Evolutionary conservation across 2,888 invertebrate genomes (phyloP).

Genomic region (Junonia oenone): DNA sequence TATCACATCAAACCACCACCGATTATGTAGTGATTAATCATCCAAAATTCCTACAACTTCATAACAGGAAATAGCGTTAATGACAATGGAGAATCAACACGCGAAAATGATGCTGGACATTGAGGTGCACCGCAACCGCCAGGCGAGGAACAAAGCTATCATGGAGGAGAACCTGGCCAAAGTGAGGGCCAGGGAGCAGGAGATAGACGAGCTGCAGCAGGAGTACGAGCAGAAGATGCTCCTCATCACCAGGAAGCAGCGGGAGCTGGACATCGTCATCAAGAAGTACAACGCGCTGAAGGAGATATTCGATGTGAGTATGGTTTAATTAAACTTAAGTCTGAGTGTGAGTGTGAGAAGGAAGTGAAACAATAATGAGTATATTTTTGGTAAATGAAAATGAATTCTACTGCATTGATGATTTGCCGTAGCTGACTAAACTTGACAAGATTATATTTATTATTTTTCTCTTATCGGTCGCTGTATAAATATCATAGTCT

Average conservation of each 20-base stretch:
- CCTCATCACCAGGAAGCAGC: constrained; percentile 54
- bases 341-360: too few species aligned
- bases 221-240: constrained; percentile 51
- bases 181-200: constrained; percentile 55
- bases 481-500: too few species aligned
- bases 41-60: background rate
- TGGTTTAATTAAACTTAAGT: too few species aligned
- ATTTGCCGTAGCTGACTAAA: too few species aligned
- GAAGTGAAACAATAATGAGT: too few species aligned
- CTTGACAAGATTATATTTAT: too few species aligned
- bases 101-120: constrained; percentile 79
- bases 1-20: too few species aligned
- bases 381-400: too few species aligned
- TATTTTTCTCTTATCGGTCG: too few species aligned
- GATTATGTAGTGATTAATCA: too few species aligned
- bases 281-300: constrained; percentile 48
- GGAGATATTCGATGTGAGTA: constrained; percentile 29
- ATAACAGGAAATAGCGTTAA: constrained; percentile 73
- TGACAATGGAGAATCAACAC: constrained; percentile 78
- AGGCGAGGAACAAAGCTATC: constrained; percentile 49
- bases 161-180: constrained; percentile 50
- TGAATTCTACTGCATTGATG: too few species aligned
- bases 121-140: constrained; percentile 70
- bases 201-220: constrained; percentile 51
- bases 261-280: constrained; percentile 57